Evolutionary conservation across 92 coral and sea anemone species (phyloP), one percentile per base, ranked within the genome.

Genomic region (Anthopleura xanthogrammica): DNA sequence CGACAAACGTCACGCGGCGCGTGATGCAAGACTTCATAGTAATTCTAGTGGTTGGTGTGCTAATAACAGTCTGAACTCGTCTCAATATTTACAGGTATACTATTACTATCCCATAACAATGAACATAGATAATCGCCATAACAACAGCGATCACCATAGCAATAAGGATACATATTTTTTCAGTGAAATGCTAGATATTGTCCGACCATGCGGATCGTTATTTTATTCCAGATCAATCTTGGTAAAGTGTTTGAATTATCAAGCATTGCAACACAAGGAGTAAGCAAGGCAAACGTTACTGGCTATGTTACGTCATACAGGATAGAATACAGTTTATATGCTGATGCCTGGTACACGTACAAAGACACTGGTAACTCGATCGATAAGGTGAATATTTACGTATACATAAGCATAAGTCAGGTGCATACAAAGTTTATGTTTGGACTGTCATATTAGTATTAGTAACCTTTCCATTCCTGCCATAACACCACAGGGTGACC

Each of bases 51-150:
- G 77, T 10, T 84, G 87, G 87, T 84, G 87, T 40, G 87, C 87
- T 1, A 39, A 56, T 8, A 39, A 52, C 72, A n/a, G 22, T 62
- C 5, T 62, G 24, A 81, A 81, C 65, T 16, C 75, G 11, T 71
- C 85, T 12, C 87, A 84, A 39, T 84, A 60, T 41, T 62, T 84
- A 77, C 82, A 84, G 87, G 87, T 84, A 84, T 40, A 29, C 23
- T 3, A 16, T 43, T 11, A 48, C 66, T 68, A 52, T 41, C 1
- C 41, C 41, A 5, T 78, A 22, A 64, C 6, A 64, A 46, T 46
- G 16, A 68, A 12, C 16, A 7, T 68, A 12, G 5, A 36, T 62
- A 42, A 3, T 19, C 70, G 9, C 22, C 70, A 19, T 19, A 62
- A 3, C 7, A 22, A 19, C 70, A 62, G 40, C 36, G 41, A 68